phyloP scores from a whole-genome alignment of 2,888 invertebrate genomes.

The Pegoplata infirma region DNA sequence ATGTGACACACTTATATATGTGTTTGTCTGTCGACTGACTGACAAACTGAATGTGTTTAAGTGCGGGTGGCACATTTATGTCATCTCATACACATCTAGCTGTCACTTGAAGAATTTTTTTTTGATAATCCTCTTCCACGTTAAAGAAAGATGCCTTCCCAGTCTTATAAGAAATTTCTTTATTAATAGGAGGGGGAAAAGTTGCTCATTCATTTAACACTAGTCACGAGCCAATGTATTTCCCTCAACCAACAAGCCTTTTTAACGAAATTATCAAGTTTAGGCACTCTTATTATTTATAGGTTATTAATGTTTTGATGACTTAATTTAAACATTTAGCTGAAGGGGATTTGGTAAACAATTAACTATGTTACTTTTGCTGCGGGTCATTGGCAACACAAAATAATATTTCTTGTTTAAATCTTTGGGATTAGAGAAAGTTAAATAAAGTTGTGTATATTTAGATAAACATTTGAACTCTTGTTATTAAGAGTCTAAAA shows the following conservation, averaged over 20 bases:
- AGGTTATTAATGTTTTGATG: conserved; percentile 59
- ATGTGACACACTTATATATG: conserved; percentile 49
- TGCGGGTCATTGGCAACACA: conserved; percentile 58
- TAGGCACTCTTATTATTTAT: conserved; percentile 56
- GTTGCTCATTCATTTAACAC: conserved; percentile 51
- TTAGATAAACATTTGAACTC: conserved; percentile 7
- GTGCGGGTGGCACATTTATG: conserved; percentile 61
- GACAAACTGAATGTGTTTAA: conserved; percentile 25
- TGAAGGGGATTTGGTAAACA: conserved; percentile 42
- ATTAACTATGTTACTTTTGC: conserved; percentile 53
- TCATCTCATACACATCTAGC: conserved; percentile 47
- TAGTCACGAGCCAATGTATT: conserved; percentile 54
- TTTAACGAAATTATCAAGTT: conserved; percentile 2
- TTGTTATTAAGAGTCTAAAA: conserved; percentile 19
- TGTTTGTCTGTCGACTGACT: neutral
- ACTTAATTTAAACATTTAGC: conserved; percentile 50
- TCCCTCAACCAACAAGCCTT: neutral
- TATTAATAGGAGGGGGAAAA: conserved; percentile 23
- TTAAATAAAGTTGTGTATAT: conserved; percentile 15
- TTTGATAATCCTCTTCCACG: conserved; percentile 42
- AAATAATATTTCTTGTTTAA: conserved; percentile 44
- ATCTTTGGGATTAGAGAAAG: conserved; percentile 30
- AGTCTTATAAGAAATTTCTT: no score
- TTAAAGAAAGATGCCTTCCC: conserved; percentile 41
- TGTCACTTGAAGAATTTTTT: conserved; percentile 38